A percentile compares a stretch with the other conserved stretches of the same genome.
These are phyloP conservation scores for Morus bassanus DNA, from an alignment of 2,797 vertebrate genomes.

Conservation along the genomic window DNA sequence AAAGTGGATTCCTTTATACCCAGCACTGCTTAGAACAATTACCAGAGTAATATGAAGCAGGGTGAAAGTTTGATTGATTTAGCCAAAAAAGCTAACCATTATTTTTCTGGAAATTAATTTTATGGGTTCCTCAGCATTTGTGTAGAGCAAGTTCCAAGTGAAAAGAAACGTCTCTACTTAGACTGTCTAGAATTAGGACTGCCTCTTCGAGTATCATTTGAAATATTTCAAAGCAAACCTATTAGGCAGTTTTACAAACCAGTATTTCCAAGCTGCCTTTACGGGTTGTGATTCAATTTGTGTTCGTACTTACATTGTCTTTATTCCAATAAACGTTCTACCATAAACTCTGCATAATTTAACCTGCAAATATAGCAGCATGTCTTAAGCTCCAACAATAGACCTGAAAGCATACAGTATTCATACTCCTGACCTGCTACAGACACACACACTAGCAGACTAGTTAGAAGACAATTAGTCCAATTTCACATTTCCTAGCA, in stretches of 20 bases:
- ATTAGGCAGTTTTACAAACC: not conserved
- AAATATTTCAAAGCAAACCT: not conserved
- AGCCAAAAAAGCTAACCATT: not conserved
- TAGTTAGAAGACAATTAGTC: slow-evolving; percentile 88
- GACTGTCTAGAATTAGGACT: not conserved
- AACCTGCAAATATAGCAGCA: not conserved
- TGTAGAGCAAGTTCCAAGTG: not conserved
- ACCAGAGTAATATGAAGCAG: not conserved
- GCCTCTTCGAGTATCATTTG: not conserved
- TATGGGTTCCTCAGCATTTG: not conserved
- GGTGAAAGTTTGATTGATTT: not conserved
- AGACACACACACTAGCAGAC: slow-evolving; percentile 72
- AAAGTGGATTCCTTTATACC: not conserved
- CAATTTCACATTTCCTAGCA: slow-evolving; percentile 88
- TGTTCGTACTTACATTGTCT: not conserved
- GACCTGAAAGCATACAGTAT: slow-evolving; percentile 1
- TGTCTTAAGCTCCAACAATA: not conserved
- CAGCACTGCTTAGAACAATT: not conserved
- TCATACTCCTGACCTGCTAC: slow-evolving; percentile 55
- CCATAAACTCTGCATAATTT: not conserved
- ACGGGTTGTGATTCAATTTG: not conserved
- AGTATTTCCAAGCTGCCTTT: not conserved
- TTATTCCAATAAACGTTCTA: not conserved
- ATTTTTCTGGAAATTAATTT: not conserved
- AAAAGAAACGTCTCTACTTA: not conserved